These are phyloP conservation scores for Neria commutata DNA, from an alignment of 2,888 invertebrate species.

Conservation along the genomic window DNA sequence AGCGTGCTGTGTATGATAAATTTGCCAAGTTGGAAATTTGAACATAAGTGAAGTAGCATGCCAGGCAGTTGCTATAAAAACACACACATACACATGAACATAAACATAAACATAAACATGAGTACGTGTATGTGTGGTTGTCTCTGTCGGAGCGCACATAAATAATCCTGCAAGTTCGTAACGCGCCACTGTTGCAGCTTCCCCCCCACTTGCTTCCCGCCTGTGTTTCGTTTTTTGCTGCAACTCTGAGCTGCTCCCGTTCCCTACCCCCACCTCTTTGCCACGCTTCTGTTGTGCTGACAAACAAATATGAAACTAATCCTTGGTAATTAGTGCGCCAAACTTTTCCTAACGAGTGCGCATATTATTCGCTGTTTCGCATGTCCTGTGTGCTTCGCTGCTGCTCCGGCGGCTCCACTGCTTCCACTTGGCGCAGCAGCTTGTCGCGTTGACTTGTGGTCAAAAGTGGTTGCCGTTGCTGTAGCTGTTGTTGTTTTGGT, in stretches of 20 bases:
- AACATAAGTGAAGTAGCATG: too few species aligned
- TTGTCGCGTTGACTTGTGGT: conserved; percentile 49
- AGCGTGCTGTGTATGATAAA: too few species aligned
- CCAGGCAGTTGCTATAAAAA: too few species aligned
- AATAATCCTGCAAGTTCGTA: conserved; percentile 19
- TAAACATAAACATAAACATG: too few species aligned
- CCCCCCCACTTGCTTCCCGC: conserved; percentile 40
- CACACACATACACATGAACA: too few species aligned
- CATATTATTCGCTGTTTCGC: conserved; percentile 39
- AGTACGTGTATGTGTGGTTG: too few species aligned
- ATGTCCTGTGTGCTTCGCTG: not conserved
- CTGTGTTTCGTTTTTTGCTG: conserved; percentile 18
- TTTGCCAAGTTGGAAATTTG: too few species aligned
- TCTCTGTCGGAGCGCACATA: conserved; percentile 15
- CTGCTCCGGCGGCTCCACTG: conserved; percentile 10
- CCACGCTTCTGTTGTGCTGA: conserved; percentile 43
- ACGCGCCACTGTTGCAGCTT: conserved; percentile 29
- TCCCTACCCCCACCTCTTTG: not conserved
- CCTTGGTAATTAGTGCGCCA: conserved; percentile 57
- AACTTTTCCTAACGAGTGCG: conserved; percentile 42
- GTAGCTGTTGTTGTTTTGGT: conserved; percentile 24
- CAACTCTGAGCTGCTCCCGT: too few species aligned
- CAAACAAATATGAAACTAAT: conserved; percentile 60
- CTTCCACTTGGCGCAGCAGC: conserved; percentile 31
- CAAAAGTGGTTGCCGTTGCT: conserved; percentile 38